These are phyloP conservation scores for Ashinkailepas kermadecensis DNA, from an alignment of 2,888 invertebrate species.

Conservation along the genomic window DNA sequence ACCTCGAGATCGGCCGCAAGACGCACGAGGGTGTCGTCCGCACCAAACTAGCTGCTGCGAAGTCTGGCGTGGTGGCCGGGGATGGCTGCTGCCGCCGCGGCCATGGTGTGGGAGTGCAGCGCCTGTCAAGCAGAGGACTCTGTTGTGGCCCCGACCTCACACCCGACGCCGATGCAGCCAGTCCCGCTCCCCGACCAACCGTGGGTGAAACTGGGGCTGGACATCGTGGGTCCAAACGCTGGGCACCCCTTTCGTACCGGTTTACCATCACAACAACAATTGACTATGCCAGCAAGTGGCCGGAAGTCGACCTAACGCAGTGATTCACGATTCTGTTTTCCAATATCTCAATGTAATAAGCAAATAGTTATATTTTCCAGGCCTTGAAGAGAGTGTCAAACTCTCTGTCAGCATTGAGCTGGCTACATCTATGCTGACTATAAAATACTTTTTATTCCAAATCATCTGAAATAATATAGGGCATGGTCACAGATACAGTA, in stretches of 20 bases:
- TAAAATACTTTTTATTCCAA: too few species aligned
- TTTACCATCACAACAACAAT: not conserved
- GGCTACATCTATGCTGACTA: too few species aligned
- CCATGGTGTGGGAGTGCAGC: not conserved
- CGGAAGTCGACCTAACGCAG: not conserved
- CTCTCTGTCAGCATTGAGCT: too few species aligned
- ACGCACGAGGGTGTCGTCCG: not conserved
- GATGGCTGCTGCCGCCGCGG: not conserved
- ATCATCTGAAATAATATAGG: too few species aligned
- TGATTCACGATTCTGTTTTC: too few species aligned
- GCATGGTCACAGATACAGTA: too few species aligned
- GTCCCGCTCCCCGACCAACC: not conserved
- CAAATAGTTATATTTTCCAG: too few species aligned
- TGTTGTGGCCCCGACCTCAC: not conserved
- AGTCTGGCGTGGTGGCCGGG: not conserved
- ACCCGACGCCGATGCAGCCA: not conserved
- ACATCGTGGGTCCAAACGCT: not conserved
- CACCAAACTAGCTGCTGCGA: not conserved
- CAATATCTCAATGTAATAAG: too few species aligned
- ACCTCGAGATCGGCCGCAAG: not conserved
- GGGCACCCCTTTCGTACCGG: not conserved
- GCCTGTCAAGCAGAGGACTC: not conserved
- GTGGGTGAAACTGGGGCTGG: not conserved
- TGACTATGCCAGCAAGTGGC: not conserved
- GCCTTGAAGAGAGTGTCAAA: too few species aligned